Evolutionary conservation across 2,797 vertebrate species (phyloP).

Genomic region (Carduelis carduelis): DNA sequence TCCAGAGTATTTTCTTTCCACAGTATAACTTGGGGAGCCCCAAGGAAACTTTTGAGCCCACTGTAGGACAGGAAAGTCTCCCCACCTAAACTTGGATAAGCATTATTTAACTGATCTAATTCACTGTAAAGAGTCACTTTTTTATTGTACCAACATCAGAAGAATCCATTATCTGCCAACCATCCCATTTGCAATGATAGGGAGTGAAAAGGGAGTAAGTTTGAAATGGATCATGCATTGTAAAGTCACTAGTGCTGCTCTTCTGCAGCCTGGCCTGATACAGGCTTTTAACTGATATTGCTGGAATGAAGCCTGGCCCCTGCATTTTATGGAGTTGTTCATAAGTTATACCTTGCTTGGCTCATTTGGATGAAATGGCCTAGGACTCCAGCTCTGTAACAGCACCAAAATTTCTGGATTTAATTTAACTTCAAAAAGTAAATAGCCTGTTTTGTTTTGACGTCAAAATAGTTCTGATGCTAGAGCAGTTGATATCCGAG

Average conservation of each 20-base stretch:
- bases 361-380: conserved; percentile 28
- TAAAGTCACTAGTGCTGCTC: neutral
- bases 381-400: neutral
- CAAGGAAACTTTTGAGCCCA: neutral
- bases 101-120: neutral
- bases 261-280: neutral
- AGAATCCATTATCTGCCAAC: neutral
- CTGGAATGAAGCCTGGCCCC: neutral
- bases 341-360: conserved; percentile 29
- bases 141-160: neutral
- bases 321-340: neutral
- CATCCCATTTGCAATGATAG: neutral
- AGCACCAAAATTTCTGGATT: conserved; percentile 47
- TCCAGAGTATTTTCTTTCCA: neutral
- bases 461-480: conserved; percentile 51
- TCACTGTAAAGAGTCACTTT: neutral
- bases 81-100: neutral
- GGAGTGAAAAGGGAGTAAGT: neutral
- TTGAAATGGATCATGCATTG: neutral
- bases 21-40: neutral
- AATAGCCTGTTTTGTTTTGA: conserved; percentile 63
- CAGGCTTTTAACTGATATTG: neutral
- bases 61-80: neutral
- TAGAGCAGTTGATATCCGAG: conserved; percentile 32
- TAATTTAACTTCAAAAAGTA: conserved; percentile 68